Evolutionary conservation across 2,797 vertebrate genomes (phyloP).

Genomic region (Cyclopterus lumpus): DNA sequence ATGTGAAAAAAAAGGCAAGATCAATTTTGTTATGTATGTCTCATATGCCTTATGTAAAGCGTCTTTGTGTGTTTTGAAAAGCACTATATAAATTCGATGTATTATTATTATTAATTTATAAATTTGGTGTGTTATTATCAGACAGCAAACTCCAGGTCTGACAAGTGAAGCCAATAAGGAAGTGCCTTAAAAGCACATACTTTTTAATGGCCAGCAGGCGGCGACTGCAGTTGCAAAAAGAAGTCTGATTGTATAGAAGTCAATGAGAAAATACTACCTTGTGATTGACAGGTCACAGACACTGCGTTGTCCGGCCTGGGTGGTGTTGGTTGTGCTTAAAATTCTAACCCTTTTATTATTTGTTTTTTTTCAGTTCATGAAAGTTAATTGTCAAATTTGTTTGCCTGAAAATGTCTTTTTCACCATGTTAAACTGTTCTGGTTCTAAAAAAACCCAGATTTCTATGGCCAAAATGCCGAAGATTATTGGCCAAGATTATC

Average conservation of each 20-base stretch:
- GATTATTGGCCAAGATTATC: too few relatives aligned
- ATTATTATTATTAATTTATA: too few relatives aligned
- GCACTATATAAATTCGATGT: too few relatives aligned
- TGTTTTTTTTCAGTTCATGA: background rate
- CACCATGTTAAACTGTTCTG: too few relatives aligned
- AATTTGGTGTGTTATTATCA: background rate
- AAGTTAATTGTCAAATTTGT: too few relatives aligned
- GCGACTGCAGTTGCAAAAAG: background rate
- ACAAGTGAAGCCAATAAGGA: background rate
- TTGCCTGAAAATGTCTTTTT: too few relatives aligned
- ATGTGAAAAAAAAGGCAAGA: background rate
- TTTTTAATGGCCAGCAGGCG: background rate
- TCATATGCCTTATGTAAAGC: too few relatives aligned
- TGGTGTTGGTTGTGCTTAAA: too few relatives aligned
- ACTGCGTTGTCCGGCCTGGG: background rate
- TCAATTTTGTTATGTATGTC: too few relatives aligned
- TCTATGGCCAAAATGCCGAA: too few relatives aligned
- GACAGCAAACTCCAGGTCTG: background rate
- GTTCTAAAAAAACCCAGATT: too few relatives aligned
- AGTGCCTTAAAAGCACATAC: background rate
- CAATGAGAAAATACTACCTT: background rate
- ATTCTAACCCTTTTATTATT: background rate
- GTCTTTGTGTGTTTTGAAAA: too few relatives aligned
- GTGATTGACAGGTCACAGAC: background rate
- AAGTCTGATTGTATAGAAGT: background rate